These are phyloP conservation scores for Pseudoatta argentina DNA, from an alignment of 1,140 invertebrate genomes.

Conservation along the genomic window DNA sequence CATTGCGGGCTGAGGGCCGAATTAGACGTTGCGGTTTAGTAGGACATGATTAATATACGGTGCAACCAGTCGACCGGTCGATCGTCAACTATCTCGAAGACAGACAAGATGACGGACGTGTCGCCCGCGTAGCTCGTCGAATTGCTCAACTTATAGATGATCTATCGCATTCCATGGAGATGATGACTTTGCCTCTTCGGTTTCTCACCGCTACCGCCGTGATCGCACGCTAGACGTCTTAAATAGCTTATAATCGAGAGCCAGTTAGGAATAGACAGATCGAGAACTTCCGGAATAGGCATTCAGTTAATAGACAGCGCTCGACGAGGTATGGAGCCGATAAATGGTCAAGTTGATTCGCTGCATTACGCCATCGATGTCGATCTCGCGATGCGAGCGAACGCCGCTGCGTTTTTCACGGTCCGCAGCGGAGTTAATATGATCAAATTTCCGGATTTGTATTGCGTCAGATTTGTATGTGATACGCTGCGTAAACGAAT, in stretches of 20 bases:
- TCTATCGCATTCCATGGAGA: constrained; percentile 50
- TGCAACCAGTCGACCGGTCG: constrained; percentile 70
- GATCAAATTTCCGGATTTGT: constrained; percentile 74
- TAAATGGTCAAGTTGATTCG: constrained; percentile 12
- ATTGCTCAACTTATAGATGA: constrained; percentile 29
- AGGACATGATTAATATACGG: constrained; percentile 75
- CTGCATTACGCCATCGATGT: constrained; percentile 24
- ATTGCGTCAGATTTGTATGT: constrained; percentile 67
- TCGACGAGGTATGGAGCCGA: not conserved
- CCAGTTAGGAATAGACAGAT: constrained; percentile 1
- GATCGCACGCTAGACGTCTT: constrained; percentile 6
- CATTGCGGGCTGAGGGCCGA: constrained; percentile 81
- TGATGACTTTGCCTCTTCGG: not conserved
- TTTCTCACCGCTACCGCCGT: not conserved
- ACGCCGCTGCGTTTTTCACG: constrained; percentile 52
- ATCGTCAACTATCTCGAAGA: constrained; percentile 66
- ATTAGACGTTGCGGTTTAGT: constrained; percentile 78
- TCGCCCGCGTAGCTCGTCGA: constrained; percentile 55
- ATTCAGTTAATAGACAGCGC: constrained; percentile 1
- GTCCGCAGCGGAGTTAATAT: constrained; percentile 68
- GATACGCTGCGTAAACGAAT: constrained; percentile 72
- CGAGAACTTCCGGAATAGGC: not conserved
- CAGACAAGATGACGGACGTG: constrained; percentile 76
- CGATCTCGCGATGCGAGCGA: constrained; percentile 10
- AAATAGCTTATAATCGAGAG: constrained; percentile 39